Percentiles rank a stretch among this genome's conserved stretches.
Evolutionary conservation across 1,140 invertebrate genomes (phyloP).

Genomic region (Plectus sambesii): DNA sequence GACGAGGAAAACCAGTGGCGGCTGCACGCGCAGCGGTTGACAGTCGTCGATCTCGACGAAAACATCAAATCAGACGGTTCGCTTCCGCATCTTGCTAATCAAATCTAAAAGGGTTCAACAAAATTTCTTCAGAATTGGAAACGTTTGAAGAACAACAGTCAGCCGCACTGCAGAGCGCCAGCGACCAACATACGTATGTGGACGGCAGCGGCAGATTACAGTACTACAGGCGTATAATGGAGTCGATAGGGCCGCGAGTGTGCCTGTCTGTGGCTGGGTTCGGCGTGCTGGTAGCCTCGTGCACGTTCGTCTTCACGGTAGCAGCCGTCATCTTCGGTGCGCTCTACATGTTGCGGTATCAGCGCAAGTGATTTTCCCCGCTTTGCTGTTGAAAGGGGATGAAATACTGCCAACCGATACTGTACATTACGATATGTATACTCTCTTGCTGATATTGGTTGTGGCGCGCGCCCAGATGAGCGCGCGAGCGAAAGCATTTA

Average conservation of each 20-base stretch:
- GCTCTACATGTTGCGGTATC: too few species aligned
- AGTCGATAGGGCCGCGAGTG: background rate
- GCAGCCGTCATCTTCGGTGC: too few species aligned
- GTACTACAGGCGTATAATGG: background rate
- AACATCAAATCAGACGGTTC: slow-evolving; percentile 2
- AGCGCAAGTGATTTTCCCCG: too few species aligned
- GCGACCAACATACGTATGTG: background rate
- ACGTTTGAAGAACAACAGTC: slow-evolving; percentile 3
- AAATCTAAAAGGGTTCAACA: background rate
- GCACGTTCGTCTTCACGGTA: slow-evolving; percentile 17
- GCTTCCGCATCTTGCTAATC: background rate
- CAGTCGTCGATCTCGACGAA: slow-evolving; percentile 15
- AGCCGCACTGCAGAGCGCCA: background rate
- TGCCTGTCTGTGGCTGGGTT: slow-evolving; percentile 15
- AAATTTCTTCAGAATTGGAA: slow-evolving; percentile 2
- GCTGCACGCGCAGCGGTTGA: slow-evolving; percentile 13
- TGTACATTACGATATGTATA: too few species aligned
- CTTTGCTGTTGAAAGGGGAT: too few species aligned
- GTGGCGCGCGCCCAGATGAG: too few species aligned
- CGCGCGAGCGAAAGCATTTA: too few species aligned
- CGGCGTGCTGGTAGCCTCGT: slow-evolving; percentile 15
- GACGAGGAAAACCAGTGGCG: too few species aligned
- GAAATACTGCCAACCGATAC: too few species aligned
- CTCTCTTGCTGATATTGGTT: too few species aligned
- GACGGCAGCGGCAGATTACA: background rate